Conservation (phyloP, 2,797 vertebrate species). For the Craterocephalus amniculus region DNA sequence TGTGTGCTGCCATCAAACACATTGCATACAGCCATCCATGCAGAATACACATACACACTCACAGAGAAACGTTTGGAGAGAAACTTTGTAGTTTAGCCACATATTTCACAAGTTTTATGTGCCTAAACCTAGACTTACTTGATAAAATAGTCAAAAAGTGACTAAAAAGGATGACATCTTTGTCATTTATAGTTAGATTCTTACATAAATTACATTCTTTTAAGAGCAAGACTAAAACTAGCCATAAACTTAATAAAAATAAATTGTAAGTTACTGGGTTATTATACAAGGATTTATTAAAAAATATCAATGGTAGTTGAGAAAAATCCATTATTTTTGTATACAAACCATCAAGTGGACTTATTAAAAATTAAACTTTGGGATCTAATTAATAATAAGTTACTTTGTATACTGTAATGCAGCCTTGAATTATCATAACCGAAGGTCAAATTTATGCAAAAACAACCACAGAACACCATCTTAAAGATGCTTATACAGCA, state of each 20-base stretch:
- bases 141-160: not conserved
- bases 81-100: slow-evolving; percentile 5
- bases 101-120: not conserved
- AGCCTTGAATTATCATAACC: slow-evolving; percentile 39
- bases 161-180: too few species aligned
- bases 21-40: slow-evolving; percentile 71
- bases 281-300: not conserved
- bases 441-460: slow-evolving; percentile 36
- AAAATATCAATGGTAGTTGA: not conserved
- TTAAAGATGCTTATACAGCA: slow-evolving; percentile 26
- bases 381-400: not conserved
- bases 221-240: not conserved
- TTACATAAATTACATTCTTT: not conserved
- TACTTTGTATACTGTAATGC: slow-evolving; percentile 5
- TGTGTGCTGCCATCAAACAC: slow-evolving; percentile 68
- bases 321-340: not conserved
- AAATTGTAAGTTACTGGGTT: not conserved
- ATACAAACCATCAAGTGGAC: not conserved
- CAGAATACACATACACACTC: slow-evolving; percentile 62
- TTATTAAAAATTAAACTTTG: not conserved
- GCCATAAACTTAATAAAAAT: not conserved
- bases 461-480: not conserved
- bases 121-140: not conserved
- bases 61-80: slow-evolving; percentile 52
- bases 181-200: not conserved